Evolutionary conservation across 2,888 invertebrate genomes (phyloP).

Genomic region (Perdita meconis): DNA sequence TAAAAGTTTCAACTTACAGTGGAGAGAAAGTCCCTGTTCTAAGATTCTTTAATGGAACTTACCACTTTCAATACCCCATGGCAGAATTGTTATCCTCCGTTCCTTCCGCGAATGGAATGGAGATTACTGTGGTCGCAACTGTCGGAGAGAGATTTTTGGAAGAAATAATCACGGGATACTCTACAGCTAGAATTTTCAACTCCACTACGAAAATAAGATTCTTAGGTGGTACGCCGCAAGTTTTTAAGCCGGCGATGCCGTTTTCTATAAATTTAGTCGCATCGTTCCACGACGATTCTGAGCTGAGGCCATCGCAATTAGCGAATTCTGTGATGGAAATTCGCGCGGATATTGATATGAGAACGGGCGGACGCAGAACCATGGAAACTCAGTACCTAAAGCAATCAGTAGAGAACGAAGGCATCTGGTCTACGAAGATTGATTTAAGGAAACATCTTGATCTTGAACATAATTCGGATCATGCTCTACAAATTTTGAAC

Average conservation of each 20-base stretch:
- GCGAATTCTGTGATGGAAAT: slow-evolving; percentile 89
- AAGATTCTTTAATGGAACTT: slow-evolving; percentile 94
- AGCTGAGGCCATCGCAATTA: slow-evolving; percentile 88
- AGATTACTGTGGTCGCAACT: slow-evolving; percentile 92
- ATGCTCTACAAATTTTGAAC: slow-evolving; percentile 87
- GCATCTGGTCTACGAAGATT: slow-evolving; percentile 93
- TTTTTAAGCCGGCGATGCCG: slow-evolving; percentile 98
- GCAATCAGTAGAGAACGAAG: slow-evolving; percentile 88
- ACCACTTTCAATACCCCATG: slow-evolving; percentile 94
- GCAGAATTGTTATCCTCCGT: slow-evolving; percentile 89
- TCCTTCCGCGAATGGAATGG: slow-evolving; percentile 89
- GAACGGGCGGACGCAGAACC: slow-evolving; percentile 88
- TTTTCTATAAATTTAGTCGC: slow-evolving; percentile 92
- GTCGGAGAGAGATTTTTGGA: slow-evolving; percentile 95
- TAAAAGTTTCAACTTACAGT: slow-evolving; percentile 87
- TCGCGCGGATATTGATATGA: slow-evolving; percentile 87
- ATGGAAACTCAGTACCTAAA: slow-evolving; percentile 87
- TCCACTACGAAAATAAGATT: slow-evolving; percentile 93
- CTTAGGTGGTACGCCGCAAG: slow-evolving; percentile 95
- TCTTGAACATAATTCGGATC: slow-evolving; percentile 85
- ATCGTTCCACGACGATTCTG: slow-evolving; percentile 96
- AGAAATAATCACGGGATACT: slow-evolving; percentile 93
- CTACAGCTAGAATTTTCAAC: slow-evolving; percentile 94
- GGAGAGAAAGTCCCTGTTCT: slow-evolving; percentile 88
- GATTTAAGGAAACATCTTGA: slow-evolving; percentile 90